Conservation (phyloP, 2,888 invertebrate species). For the Drosophila eohydei region DNA sequence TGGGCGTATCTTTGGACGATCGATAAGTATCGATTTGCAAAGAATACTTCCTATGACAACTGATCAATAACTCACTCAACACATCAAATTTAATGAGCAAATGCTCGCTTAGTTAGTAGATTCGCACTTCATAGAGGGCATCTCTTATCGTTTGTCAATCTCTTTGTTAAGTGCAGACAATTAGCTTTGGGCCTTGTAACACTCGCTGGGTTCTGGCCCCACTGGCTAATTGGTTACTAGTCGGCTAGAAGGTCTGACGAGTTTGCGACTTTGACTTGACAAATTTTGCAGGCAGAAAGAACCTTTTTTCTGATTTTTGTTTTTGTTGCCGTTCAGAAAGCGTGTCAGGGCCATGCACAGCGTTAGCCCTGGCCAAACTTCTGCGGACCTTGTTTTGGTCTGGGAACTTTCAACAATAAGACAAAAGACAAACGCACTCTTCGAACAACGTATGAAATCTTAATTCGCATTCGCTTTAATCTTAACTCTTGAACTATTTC, state of each 20-base stretch:
- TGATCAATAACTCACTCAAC: not conserved
- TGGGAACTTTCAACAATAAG: constrained; percentile 55
- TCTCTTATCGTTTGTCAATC: not conserved
- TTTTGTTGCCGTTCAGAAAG: constrained; percentile 35
- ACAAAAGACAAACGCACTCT: constrained; percentile 33
- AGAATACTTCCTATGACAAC: not conserved
- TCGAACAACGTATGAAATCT: constrained; percentile 2
- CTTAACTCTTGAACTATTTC: constrained; percentile 19
- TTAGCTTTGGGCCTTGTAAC: constrained; percentile 40
- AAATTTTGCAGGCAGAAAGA: constrained; percentile 50
- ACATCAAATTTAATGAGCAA: not conserved
- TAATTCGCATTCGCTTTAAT: constrained; percentile 26
- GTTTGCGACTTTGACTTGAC: constrained; percentile 47
- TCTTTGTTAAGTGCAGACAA: constrained; percentile 3
- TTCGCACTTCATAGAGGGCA: not conserved
- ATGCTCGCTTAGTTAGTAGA: not conserved
- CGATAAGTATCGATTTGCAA: not conserved
- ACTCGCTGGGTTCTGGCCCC: constrained; percentile 24
- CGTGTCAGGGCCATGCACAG: constrained; percentile 61
- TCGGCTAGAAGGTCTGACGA: constrained; percentile 49
- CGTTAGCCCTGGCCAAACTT: constrained; percentile 57
- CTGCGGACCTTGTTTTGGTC: constrained; percentile 59
- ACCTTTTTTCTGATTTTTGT: constrained; percentile 16
- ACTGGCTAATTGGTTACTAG: constrained; percentile 35
- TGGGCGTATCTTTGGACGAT: not conserved